Percentiles rank a stretch among this genome's conserved stretches.
These are phyloP conservation scores for Gadopsis marmoratus DNA, from an alignment of 2,797 vertebrate genomes.

Conservation along the genomic window DNA sequence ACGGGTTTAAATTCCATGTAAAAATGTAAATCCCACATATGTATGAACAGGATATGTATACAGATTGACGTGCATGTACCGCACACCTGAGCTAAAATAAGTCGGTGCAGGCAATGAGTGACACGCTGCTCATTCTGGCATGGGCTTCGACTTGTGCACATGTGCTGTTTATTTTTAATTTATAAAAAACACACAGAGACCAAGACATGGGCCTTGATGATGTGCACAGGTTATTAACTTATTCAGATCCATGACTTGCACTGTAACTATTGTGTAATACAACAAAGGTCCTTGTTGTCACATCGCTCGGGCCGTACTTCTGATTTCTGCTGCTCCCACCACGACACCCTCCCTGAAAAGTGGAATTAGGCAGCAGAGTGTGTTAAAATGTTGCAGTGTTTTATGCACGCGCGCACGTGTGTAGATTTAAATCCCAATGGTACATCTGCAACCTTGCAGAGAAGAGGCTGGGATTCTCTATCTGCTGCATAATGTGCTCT, in stretches of 20 bases:
- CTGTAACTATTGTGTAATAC: not conserved
- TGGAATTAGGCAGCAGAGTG: not conserved
- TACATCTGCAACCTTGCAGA: slow-evolving; percentile 32
- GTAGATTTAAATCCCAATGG: not conserved
- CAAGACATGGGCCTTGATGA: slow-evolving; percentile 13
- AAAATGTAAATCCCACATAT: not conserved
- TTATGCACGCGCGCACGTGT: not conserved
- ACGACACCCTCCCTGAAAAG: not conserved
- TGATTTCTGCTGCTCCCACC: not conserved
- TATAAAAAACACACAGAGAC: slow-evolving; percentile 13
- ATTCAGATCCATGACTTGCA: not conserved
- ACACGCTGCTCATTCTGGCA: slow-evolving; percentile 20
- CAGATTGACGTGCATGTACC: not conserved
- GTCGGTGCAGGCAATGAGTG: not conserved
- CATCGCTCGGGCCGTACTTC: not conserved
- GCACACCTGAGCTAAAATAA: slow-evolving; percentile 27
- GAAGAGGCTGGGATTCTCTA: slow-evolving; percentile 9
- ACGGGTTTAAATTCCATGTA: slow-evolving; percentile 2
- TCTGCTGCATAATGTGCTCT: slow-evolving; percentile 17
- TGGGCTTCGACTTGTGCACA: not conserved
- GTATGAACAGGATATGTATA: not conserved
- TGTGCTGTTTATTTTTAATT: not conserved
- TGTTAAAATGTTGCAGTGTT: not conserved
- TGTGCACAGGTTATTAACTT: slow-evolving; percentile 22
- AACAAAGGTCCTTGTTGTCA: slow-evolving; percentile 18